phyloP scores from a whole-genome alignment of 2,113 vertebrate species.

The Brachyhypopomus gauderio region DNA sequence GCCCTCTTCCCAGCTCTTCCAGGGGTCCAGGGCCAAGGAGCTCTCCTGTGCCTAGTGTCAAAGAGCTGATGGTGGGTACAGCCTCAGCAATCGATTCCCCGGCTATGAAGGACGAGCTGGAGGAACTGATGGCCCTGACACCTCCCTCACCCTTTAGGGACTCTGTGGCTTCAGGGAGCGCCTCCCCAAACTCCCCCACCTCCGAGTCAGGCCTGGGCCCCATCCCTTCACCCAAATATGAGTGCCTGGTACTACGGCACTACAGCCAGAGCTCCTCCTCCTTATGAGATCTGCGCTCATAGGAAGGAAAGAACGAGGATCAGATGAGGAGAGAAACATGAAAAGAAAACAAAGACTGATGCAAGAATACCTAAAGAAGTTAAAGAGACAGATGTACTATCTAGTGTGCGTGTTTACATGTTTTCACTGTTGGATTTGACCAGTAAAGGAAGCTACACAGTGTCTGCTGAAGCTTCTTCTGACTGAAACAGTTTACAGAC shows the following conservation, averaged over 20 bases:
- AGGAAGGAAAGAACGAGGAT: neutral
- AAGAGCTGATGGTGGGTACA: slow-evolving; percentile 62
- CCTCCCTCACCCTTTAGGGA: slow-evolving; percentile 97
- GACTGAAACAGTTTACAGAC: slow-evolving; percentile 26
- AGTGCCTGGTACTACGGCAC: slow-evolving; percentile 90
- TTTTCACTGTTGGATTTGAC: slow-evolving; percentile 26
- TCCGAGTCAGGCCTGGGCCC: slow-evolving; percentile 84
- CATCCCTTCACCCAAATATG: slow-evolving; percentile 88
- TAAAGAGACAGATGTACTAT: neutral
- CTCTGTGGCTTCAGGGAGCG: slow-evolving; percentile 88
- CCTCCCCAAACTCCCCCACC: slow-evolving; percentile 81
- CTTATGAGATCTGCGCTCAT: slow-evolving; percentile 78
- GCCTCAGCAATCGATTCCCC: slow-evolving; percentile 69
- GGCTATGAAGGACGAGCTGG: slow-evolving; percentile 78
- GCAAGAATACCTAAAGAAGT: neutral
- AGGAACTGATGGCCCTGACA: slow-evolving; percentile 93
- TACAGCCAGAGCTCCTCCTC: slow-evolving; percentile 99
- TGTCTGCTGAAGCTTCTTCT: neutral
- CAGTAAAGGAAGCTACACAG: neutral
- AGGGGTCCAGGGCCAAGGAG: slow-evolving; percentile 59
- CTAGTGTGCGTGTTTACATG: slow-evolving; percentile 53
- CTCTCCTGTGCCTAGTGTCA: slow-evolving; percentile 64
- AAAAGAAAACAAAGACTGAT: slow-evolving; percentile 31
- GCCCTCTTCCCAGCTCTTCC: slow-evolving; percentile 57
- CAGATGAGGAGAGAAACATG: neutral